Percentiles rank a stretch among this genome's conserved stretches.
phyloP scores from a whole-genome alignment of 2,113 vertebrate species.

The Barnardius zonarius region DNA sequence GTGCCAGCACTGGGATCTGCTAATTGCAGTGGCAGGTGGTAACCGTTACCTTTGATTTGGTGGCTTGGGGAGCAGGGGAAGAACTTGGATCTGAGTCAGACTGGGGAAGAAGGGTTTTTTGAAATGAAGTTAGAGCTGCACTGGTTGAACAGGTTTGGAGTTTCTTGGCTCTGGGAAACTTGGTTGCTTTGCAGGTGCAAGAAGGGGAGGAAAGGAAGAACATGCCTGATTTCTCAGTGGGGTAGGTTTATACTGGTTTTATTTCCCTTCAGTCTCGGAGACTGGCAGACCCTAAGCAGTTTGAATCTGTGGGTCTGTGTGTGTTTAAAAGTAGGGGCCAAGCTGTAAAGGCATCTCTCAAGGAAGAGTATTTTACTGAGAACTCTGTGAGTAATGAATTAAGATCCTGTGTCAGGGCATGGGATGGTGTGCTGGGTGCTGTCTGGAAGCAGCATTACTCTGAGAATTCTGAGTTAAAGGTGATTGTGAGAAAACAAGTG shows the following conservation, averaged over 20 bases:
- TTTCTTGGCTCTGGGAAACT: not conserved
- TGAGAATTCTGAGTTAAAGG: not conserved
- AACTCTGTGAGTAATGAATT: not conserved
- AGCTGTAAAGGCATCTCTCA: not conserved
- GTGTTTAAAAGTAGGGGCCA: not conserved
- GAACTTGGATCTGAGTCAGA: not conserved
- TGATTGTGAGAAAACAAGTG: not conserved
- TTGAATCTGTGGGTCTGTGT: not conserved
- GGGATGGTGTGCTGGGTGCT: not conserved
- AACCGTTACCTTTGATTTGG: not conserved
- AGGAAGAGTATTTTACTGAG: not conserved
- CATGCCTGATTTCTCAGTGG: accelerated
- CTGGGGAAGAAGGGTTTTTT: not conserved
- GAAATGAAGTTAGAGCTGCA: not conserved
- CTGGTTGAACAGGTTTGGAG: not conserved
- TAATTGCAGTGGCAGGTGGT: not conserved
- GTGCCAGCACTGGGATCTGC: not conserved
- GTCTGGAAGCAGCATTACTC: not conserved
- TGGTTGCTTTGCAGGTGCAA: not conserved
- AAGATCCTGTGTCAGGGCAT: not conserved
- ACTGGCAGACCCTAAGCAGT: not conserved
- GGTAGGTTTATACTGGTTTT: not conserved
- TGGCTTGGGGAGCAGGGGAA: not conserved
- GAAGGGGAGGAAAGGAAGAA: not conserved
- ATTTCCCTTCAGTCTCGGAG: not conserved